These are phyloP conservation scores for Cremastinae sp. DNA, from an alignment of 2,888 invertebrate genomes.

Conservation along the genomic window DNA sequence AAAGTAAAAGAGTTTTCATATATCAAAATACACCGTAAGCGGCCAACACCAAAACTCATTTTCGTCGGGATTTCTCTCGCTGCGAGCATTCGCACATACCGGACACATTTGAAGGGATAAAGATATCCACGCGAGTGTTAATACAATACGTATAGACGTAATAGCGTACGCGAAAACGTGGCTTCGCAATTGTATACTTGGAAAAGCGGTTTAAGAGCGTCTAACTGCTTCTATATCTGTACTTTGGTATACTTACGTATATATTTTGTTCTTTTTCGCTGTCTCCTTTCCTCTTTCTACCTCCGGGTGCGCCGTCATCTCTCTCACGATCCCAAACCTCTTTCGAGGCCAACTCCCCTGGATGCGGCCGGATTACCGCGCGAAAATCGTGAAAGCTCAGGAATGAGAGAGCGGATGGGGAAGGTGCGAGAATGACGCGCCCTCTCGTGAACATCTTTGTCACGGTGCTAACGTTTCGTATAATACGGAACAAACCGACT, in stretches of 20 bases:
- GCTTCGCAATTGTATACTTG: conserved; percentile 35
- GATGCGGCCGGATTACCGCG: conserved; percentile 56
- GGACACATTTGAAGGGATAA: not conserved
- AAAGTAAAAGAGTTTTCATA: conserved; percentile 26
- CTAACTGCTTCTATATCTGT: not conserved
- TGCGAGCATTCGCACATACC: conserved; percentile 23
- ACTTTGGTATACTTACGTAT: too few species aligned
- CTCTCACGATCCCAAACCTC: conserved; percentile 37
- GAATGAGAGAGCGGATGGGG: conserved; percentile 33
- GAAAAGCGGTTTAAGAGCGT: conserved; percentile 54
- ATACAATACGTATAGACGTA: not conserved
- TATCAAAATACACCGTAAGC: conserved; percentile 34
- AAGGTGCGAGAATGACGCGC: conserved; percentile 24
- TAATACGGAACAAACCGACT: conserved; percentile 32
- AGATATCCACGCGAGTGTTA: not conserved
- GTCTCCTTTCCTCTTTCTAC: too few species aligned
- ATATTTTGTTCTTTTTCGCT: too few species aligned
- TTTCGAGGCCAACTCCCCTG: conserved; percentile 25
- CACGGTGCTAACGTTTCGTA: conserved; percentile 41
- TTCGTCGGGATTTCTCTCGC: conserved; percentile 48
- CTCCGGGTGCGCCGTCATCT: conserved; percentile 27
- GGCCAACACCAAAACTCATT: conserved; percentile 40
- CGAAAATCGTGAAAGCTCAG: conserved; percentile 44
- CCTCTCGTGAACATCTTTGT: conserved; percentile 36
- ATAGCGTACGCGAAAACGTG: not conserved